A percentile compares a stretch with the other conserved stretches of the same genome.
Evolutionary conservation across 1,140 invertebrate species (phyloP).

Genomic region (Globodera rostochiensis): DNA sequence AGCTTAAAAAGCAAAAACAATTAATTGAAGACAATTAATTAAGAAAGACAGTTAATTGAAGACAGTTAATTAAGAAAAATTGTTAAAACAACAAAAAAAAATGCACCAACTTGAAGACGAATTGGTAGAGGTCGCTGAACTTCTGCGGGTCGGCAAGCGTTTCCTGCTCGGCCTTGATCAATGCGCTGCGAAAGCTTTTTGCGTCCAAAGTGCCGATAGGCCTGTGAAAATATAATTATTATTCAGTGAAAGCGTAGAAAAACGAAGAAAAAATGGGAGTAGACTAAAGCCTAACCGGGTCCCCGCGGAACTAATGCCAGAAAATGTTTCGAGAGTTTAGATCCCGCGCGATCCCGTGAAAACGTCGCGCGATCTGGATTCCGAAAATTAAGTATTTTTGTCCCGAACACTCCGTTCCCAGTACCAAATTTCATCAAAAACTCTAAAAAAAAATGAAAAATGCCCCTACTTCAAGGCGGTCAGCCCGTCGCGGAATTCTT

Average conservation of each 20-base stretch:
- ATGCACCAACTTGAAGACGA: constrained; percentile 80
- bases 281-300: not conserved
- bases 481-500: constrained; percentile 92
- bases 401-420: too few relatives aligned
- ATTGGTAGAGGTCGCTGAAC: constrained; percentile 98
- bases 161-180: constrained; percentile 81
- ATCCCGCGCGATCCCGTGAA: too few relatives aligned
- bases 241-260: too few relatives aligned
- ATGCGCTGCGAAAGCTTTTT: constrained; percentile 90
- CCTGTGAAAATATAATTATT: not conserved
- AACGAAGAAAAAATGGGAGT: not conserved
- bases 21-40: not conserved
- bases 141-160: constrained; percentile 79
- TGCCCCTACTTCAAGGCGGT: constrained; percentile 78
- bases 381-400: too few relatives aligned
- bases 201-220: constrained; percentile 67
- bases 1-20: constrained; percentile 73
- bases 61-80: not conserved
- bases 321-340: too few relatives aligned
- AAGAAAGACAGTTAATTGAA: not conserved
- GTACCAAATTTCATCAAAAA: too few relatives aligned
- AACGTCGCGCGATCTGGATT: too few relatives aligned
- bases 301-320: too few relatives aligned
- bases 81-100: not conserved
- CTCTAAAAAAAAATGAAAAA: not conserved